phyloP scores from a whole-genome alignment of 2,797 vertebrate genomes.

The Sitta carolinensis region DNA sequence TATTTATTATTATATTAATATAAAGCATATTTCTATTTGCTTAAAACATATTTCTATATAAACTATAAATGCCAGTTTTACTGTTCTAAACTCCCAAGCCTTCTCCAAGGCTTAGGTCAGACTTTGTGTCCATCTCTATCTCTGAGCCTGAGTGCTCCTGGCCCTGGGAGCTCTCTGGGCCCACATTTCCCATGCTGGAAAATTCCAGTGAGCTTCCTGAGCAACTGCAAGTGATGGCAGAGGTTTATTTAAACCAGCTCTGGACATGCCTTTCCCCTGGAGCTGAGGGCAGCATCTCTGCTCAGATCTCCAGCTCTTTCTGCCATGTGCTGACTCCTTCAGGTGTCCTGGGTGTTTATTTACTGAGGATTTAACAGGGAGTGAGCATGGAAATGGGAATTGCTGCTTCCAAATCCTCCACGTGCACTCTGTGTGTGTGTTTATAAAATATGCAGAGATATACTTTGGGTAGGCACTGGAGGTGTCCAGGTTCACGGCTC shows the following conservation, averaged over 20 bases:
- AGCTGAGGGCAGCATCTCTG: not conserved
- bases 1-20: too few species aligned
- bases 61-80: too few species aligned
- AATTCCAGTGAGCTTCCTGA: not conserved
- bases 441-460: not conserved
- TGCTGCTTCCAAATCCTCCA: not conserved
- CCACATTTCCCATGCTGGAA: not conserved
- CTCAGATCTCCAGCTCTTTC: not conserved
- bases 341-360: not conserved
- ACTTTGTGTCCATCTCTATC: too few species aligned
- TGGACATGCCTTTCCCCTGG: not conserved
- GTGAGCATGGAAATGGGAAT: not conserved
- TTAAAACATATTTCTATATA: too few species aligned
- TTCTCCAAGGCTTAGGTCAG: too few species aligned
- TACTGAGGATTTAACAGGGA: not conserved
- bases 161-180: too few species aligned
- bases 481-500: not conserved
- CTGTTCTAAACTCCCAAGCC: too few species aligned
- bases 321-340: not conserved
- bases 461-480: not conserved
- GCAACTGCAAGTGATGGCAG: rapidly evolving
- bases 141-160: too few species aligned
- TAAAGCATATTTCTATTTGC: too few species aligned
- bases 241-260: not conserved
- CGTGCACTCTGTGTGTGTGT: not conserved